A percentile compares a stretch with the other conserved stretches of the same genome.
Conservation (phyloP, 2,888 invertebrate species). For the Habroteleia sp. region DNA sequence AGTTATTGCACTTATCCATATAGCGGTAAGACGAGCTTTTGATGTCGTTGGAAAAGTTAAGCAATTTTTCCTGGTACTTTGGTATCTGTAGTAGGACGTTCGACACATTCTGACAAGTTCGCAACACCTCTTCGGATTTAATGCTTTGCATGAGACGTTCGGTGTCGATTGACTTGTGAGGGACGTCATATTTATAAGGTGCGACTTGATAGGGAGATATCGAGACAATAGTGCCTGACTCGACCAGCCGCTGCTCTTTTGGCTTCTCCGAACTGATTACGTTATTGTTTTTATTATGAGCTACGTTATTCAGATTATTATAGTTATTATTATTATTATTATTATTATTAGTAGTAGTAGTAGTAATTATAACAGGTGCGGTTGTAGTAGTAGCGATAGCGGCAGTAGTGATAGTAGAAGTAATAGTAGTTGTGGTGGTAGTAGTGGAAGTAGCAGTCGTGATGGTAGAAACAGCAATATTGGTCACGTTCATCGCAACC, state of each 20-base stretch:
- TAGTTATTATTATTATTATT: constrained; percentile 57
- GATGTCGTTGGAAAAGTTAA: constrained; percentile 75
- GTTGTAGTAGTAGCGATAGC: constrained; percentile 7
- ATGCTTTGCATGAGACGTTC: constrained; percentile 75
- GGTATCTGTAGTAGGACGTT: constrained; percentile 78
- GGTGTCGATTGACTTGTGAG: constrained; percentile 71
- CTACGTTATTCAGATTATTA: constrained; percentile 51
- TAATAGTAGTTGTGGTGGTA: not conserved
- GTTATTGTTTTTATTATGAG: constrained; percentile 36
- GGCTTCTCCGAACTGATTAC: constrained; percentile 45
- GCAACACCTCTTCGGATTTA: constrained; percentile 76
- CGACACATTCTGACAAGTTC: constrained; percentile 78
- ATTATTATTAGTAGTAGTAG: constrained; percentile 29
- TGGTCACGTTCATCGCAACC: not conserved
- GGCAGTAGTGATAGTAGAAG: not conserved
- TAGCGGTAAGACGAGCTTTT: constrained; percentile 71
- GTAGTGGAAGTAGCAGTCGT: not conserved
- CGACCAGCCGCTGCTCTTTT: constrained; percentile 60
- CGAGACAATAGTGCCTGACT: constrained; percentile 67
- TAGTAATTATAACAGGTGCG: not conserved
- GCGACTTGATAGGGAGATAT: constrained; percentile 71
- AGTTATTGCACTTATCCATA: constrained; percentile 78
- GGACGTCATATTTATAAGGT: constrained; percentile 72
- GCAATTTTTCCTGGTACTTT: constrained; percentile 77
- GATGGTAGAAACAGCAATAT: not conserved